Evolutionary conservation across 2,113 vertebrate genomes (phyloP).

Genomic region (Herpetotheres cachinnans): DNA sequence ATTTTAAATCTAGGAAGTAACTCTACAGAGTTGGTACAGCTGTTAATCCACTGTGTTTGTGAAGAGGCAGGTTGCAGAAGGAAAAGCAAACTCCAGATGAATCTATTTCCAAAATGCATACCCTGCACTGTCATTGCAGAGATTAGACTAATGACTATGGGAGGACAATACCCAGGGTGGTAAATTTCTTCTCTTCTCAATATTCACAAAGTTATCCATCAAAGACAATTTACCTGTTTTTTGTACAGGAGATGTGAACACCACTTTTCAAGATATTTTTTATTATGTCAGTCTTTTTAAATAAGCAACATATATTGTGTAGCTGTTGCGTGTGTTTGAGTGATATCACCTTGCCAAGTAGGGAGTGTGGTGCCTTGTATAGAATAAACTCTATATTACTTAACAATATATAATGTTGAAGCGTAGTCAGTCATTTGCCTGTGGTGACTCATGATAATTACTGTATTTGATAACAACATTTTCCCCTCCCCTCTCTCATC

Average conservation of each 20-base stretch:
- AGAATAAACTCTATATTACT: background rate
- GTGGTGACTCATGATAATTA: slow-evolving; percentile 47
- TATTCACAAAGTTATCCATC: background rate
- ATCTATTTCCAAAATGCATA: background rate
- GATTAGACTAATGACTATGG: background rate
- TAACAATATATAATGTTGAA: background rate
- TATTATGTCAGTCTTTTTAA: background rate
- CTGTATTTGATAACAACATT: slow-evolving; percentile 37
- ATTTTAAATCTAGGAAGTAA: background rate
- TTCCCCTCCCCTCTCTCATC: background rate
- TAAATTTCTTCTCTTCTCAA: background rate
- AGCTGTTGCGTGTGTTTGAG: background rate
- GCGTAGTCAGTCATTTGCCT: slow-evolving; percentile 6
- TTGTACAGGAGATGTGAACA: background rate
- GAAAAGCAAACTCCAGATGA: background rate
- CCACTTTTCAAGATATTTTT: background rate
- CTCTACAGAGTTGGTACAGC: background rate
- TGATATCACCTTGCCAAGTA: background rate
- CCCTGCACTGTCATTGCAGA: background rate
- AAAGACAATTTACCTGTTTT: background rate
- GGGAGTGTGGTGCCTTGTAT: background rate
- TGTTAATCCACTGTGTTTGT: background rate
- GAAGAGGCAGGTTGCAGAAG: background rate
- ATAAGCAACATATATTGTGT: background rate
- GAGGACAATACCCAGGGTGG: background rate